Base-by-base conservation (phyloP, 2,797 vertebrate genomes). In the Microchirus variegatus region DNA sequence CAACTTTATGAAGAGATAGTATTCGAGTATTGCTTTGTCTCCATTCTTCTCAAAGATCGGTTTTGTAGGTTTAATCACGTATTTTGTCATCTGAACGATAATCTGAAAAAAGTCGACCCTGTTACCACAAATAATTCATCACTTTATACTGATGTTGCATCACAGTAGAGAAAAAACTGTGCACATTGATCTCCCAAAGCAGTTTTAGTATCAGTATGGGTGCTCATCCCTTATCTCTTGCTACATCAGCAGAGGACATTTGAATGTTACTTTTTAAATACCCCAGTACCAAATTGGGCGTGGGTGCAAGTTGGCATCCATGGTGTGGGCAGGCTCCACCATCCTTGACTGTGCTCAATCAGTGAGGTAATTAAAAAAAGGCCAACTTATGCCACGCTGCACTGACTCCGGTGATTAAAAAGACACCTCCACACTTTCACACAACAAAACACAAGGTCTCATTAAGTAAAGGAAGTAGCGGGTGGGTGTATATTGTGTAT, bases 331-430 rank as follows among this genome's bases (percentile, higher is more conserved):
- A 83, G 76, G 64, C 73, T 66, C 78, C 57, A 75, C 83, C 87
- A 87, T 90, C 86, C 89, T 83, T 88, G 86, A 85, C 86, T 83
- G 80, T 73, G 82, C 85, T 86, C 87, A 88, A 87, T 91, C 77
- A 90, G 83, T 67, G 38, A 81, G 84, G 82, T 90, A 91, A 92
- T 93, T 92, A 92, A 90, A 89, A 48, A 87, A 89, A 77, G 89
- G 83, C 85, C 87, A 87, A 91, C 80, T 90, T 80, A 59, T 83
- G 86, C 87, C 85, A 90, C 80, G 89, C 80, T 78, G 85, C 90
- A 82, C 74, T 89, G 84, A 75, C 87, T 90, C 67, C 73, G 67
- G 82, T 90, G 90, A 92, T 91, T 91, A 89, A 89, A 92, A 85
- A 63, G 68, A 91, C 90, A 90, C 90, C 88, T 89, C 87, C 56